Conservation (phyloP, 2,113 vertebrate species). For the Cephalophus harveyi region DNA sequence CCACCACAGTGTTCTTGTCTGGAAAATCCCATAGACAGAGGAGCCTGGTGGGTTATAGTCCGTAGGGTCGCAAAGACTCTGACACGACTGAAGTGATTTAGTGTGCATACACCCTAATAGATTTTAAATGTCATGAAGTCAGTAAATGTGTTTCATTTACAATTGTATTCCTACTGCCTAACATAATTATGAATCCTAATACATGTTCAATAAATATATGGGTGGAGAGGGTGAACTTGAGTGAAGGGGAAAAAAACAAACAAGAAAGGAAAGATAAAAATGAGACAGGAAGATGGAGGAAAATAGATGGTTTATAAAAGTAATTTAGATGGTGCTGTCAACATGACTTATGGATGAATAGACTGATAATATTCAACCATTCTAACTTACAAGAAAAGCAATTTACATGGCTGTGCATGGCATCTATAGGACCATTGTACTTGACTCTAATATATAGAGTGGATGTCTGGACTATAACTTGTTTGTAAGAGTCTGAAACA, state of each 20-base stretch:
- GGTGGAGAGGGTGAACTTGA: neutral
- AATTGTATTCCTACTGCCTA: neutral
- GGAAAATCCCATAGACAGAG: neutral
- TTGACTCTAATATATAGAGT: neutral
- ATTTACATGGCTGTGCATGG: neutral
- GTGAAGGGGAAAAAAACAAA: neutral
- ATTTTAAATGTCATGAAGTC: neutral
- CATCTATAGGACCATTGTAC: neutral
- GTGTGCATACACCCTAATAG: neutral
- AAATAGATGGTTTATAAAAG: neutral
- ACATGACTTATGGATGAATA: neutral
- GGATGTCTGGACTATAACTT: neutral
- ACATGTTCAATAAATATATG: neutral
- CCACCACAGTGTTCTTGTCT: neutral
- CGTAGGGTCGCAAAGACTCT: neutral
- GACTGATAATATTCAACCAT: neutral
- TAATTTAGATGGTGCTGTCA: neutral
- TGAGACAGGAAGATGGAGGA: neutral
- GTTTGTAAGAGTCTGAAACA: neutral
- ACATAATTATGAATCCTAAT: neutral
- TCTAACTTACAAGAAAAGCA: neutral
- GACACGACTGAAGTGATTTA: neutral
- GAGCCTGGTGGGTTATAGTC: neutral
- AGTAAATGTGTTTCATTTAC: neutral
- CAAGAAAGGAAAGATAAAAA: neutral